Conservation (phyloP, 2,113 vertebrate genomes). For the rat (Rattus norvegicus) region GRCr8 NC_086020.1:57221501-57222000, state of each 20-base stretch:
- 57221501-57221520: slow-evolving; percentile 58
- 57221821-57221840: neutral
- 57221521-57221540: slow-evolving; percentile 55
- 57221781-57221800: neutral
- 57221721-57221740: neutral
- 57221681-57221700: neutral
- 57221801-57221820: neutral
- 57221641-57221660: neutral
- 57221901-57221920: neutral
- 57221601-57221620: slow-evolving; percentile 43
- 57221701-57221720: neutral
- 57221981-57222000: neutral
- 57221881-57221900: neutral
- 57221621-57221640: neutral
- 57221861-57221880: neutral
- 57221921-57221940: neutral
- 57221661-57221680: neutral
- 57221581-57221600: slow-evolving; percentile 11
- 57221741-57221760: neutral
- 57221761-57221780: neutral
- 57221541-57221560: slow-evolving; percentile 63
- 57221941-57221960: neutral
- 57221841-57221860: neutral
- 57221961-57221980: neutral
- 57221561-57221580: slow-evolving; percentile 31